phyloP scores from a whole-genome alignment of 2,797 vertebrate species.

The Hemitrygon akajei region DNA sequence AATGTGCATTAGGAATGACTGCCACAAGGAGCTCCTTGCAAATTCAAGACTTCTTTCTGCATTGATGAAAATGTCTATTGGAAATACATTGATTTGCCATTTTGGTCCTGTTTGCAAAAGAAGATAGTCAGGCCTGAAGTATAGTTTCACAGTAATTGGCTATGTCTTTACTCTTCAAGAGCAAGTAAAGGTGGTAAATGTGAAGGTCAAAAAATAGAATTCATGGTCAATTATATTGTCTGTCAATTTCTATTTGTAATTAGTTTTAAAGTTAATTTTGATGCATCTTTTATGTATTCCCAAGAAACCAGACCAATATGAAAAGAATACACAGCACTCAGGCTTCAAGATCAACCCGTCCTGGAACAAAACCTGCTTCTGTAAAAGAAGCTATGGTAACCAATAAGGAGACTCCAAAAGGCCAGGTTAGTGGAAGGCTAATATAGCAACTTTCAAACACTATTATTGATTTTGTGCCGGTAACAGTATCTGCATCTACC shows the following conservation, averaged over 20 bases:
- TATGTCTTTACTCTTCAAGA: neutral
- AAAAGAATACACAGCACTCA: neutral
- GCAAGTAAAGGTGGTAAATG: neutral
- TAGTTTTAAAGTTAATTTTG: neutral
- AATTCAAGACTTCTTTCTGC: no score
- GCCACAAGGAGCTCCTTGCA: no score
- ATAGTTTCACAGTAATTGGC: neutral
- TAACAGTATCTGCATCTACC: no score
- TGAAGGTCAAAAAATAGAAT: neutral
- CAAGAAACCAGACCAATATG: neutral
- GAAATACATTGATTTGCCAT: no score
- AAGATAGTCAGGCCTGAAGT: no score
- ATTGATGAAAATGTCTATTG: no score
- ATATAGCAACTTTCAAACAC: neutral
- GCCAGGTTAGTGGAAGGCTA: slow-evolving; percentile 2
- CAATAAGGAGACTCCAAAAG: neutral
- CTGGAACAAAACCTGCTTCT: neutral
- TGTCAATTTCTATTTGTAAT: neutral
- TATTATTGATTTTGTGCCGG: neutral
- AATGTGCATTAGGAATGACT: no score
- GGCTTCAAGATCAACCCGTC: neutral
- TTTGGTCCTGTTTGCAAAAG: no score
- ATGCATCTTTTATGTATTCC: neutral
- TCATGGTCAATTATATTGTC: neutral
- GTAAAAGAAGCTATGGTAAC: neutral